Evolutionary conservation across 2,888 invertebrate species (phyloP), one percentile per base, ranked within the genome.

Genomic region (Nomada ferruginata): DNA sequence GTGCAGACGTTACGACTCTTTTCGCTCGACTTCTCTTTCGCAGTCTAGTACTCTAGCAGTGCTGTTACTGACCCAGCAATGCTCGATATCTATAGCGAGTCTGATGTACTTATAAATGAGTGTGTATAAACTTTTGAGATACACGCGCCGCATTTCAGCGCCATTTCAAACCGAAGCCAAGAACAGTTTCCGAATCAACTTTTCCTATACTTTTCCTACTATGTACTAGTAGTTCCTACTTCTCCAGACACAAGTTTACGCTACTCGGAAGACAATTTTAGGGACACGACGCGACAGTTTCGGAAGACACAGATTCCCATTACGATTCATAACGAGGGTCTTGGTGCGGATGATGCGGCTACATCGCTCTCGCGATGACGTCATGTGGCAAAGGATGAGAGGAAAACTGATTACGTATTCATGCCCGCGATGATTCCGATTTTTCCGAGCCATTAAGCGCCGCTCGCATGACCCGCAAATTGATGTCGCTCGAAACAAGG

Each of bases 401-500:
- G 86, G 88, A 89, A 90, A 88, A 88, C 92, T 93, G 92, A 93
- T 93, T 92, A 92, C 85, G 90, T 92, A 93, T 93, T 93, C 93
- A 92, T 92, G 89, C 89, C 85, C 83, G 85, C 86, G 91, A 93
- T 92, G 93, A 92, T 91, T 92, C 90, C 90, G 92, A 93, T 93
- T 92, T 92, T 93, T 93, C 93, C 93, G 76, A 90, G 87, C 93
- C 93, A 93, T 93, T 93, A 93, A 93, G 84, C 89, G 75, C 84
- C 84, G 78, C 88, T 85, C 82, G 86, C 82, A 84, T 85, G 83
- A 76, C 87, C 87, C 88, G 87, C 89, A 90, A 91, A 93, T 85
- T 88, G 91, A 93, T 93, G 92, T 91, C 83, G 88, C 85, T 90
- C 73, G 81, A 91, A 91, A 93, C 86, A 85, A 84, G 89, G 80